Evolutionary conservation across 1,140 invertebrate genomes (phyloP).

Genomic region (Drosophila elegans): DNA sequence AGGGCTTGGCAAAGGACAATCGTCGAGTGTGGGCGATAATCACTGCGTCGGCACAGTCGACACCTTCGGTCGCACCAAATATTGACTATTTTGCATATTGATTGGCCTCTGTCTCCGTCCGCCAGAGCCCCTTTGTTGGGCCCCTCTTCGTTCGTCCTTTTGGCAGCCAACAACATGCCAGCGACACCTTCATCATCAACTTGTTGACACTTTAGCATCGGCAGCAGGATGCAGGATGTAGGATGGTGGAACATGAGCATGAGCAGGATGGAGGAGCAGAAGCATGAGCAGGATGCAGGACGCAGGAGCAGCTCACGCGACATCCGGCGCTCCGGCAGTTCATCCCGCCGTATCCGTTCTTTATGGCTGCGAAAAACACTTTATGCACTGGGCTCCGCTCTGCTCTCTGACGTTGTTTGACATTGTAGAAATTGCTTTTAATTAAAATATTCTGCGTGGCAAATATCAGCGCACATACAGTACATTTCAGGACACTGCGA

Average conservation of each 20-base stretch:
- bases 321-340: conserved; percentile 24
- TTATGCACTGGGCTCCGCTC: conserved; percentile 45
- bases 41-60: conserved; percentile 33
- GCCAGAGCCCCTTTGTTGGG: not conserved
- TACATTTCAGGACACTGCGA: conserved; percentile 18
- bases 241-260: not conserved
- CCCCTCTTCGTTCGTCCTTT: not conserved
- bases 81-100: conserved; percentile 77
- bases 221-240: conserved; percentile 6
- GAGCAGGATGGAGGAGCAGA: not conserved
- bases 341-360: conserved; percentile 33
- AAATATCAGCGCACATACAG: conserved; percentile 44
- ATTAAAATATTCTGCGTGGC: conserved; percentile 60
- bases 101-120: conserved; percentile 54
- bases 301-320: conserved; percentile 2
- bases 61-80: conserved; percentile 60
- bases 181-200: conserved; percentile 68
- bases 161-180: conserved; percentile 41
- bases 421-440: conserved; percentile 74
- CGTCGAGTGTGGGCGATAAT: conserved; percentile 58
- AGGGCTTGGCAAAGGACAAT: conserved; percentile 34
- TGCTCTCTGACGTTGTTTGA: conserved; percentile 61
- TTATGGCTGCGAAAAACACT: conserved; percentile 66
- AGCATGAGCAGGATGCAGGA: not conserved
- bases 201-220: conserved; percentile 74